phyloP scores from a whole-genome alignment of 2,888 invertebrate species.

The Agrochola litura region DNA sequence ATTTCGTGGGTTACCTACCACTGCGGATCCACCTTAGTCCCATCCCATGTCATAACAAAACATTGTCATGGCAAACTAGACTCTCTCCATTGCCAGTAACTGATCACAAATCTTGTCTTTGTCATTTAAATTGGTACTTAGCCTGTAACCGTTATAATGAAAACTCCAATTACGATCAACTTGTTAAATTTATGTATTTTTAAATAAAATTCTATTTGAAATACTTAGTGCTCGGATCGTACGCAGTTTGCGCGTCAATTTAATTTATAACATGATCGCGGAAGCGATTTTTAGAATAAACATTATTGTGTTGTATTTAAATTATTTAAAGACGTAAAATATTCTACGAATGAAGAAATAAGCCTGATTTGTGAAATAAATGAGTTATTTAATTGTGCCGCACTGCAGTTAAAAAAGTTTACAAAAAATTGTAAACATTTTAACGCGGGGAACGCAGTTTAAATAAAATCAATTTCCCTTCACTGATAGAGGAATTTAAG shows the following conservation, averaged over 20 bases:
- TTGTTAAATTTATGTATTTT: neutral
- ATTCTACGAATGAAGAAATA: neutral
- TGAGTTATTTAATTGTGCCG: neutral
- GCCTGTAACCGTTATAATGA: neutral
- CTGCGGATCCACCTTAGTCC: too few relatives aligned
- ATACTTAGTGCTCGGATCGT: neutral
- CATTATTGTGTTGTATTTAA: constrained; percentile 10
- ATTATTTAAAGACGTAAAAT: neutral
- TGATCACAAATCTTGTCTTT: neutral
- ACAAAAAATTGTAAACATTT: too few relatives aligned
- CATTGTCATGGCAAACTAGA: too few relatives aligned
- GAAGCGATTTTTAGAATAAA: neutral
- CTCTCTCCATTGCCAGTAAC: neutral
- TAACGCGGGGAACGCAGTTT: too few relatives aligned
- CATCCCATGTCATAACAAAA: too few relatives aligned
- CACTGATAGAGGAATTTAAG: too few relatives aligned
- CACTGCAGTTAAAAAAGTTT: too few relatives aligned
- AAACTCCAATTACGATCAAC: neutral
- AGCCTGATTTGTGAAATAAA: neutral
- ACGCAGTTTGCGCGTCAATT: neutral
- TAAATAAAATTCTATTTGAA: neutral
- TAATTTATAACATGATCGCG: neutral
- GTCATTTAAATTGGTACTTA: neutral
- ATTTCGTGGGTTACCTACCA: too few relatives aligned
- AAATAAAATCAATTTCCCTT: too few relatives aligned